Base-by-base conservation (phyloP, 2,797 vertebrate genomes). In the Masticophis lateralis region DNA sequence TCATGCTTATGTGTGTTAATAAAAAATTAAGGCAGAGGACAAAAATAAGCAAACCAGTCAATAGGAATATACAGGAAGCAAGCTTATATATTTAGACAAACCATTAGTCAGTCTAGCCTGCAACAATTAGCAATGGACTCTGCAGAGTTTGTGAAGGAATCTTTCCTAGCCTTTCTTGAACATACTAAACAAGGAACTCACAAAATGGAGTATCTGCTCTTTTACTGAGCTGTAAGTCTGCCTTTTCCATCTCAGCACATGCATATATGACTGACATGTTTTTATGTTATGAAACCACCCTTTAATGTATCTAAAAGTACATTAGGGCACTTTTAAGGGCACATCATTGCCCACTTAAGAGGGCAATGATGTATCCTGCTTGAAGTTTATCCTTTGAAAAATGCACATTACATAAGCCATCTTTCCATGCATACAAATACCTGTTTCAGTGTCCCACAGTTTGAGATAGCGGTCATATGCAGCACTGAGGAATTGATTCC, bases 401-500 rank as follows among this genome's bases (percentile, higher is more conserved):
- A 51, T 37, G 43, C 32, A 89, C 27, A 90, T 51, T 51, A 95
- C 53, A 25, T 91, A 53, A 20, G 93, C 51, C 86, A 55, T 16
- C 22, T 4, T 6, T 10, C 25, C 16, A 43, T 32, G 90, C 27
- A 87, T 0, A 56, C 2, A 89, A 27, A 97, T 97, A 99, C 99
- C 99, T 97, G 99, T 99, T 97, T 99, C 99, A 0, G 99, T 97
- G 97, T 99, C 99, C 99, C 99, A 99, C 88, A 99, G 98, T 96
- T 99, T 99, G 27, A 99, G 98, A 94, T 99, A 99, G 60, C 99
- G 98, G 96, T 99, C 99, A 43, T 99, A 99, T 0, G 98, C 99
- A 8, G 99, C 99, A 1, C 99, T 99, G 92, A 99, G 98, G 96
- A 99, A 99, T 95, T 97, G 98, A 12, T 98, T 99, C 12, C 99